These are phyloP conservation scores for Chalcis sispes DNA, from an alignment of 2,888 invertebrate genomes.

Conservation along the genomic window DNA sequence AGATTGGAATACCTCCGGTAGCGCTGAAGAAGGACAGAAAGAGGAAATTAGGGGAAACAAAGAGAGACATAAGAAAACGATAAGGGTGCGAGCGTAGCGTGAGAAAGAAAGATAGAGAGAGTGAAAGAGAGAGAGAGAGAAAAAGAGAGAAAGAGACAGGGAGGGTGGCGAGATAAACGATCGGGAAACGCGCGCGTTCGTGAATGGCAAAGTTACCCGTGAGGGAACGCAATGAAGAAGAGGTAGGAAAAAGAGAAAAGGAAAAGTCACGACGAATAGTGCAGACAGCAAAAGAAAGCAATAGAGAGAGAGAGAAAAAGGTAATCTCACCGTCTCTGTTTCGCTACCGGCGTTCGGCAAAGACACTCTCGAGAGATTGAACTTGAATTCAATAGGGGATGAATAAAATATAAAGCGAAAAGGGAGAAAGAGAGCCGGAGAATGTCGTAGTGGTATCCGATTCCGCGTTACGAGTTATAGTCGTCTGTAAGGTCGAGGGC, in stretches of 20 bases:
- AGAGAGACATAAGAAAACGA: slow-evolving; percentile 52
- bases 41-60: slow-evolving; percentile 26
- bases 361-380: slow-evolving; percentile 75
- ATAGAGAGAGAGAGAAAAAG: slow-evolving; percentile 43
- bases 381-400: slow-evolving; percentile 75
- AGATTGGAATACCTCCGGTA: slow-evolving; percentile 66
- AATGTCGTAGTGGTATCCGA: not conserved
- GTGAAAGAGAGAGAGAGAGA: no score
- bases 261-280: slow-evolving; percentile 58
- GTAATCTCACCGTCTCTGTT: slow-evolving; percentile 48
- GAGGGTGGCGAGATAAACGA: slow-evolving; percentile 46
- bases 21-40: slow-evolving; percentile 36
- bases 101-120: slow-evolving; percentile 49
- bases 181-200: slow-evolving; percentile 11
- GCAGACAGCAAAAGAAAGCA: slow-evolving; percentile 56
- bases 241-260: slow-evolving; percentile 52
- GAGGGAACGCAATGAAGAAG: slow-evolving; percentile 53
- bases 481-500: no score
- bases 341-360: slow-evolving; percentile 57
- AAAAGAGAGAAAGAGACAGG: slow-evolving; percentile 48
- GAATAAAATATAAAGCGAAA: slow-evolving; percentile 74
- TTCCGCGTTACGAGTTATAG: slow-evolving; percentile 46
- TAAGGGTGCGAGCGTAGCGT: slow-evolving; percentile 54
- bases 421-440: slow-evolving; percentile 49
- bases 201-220: slow-evolving; percentile 24